Percentiles rank a stretch among this genome's conserved stretches.
phyloP scores from a whole-genome alignment of 2,888 invertebrate genomes.

The Sinodicranocentrus sp. region DNA sequence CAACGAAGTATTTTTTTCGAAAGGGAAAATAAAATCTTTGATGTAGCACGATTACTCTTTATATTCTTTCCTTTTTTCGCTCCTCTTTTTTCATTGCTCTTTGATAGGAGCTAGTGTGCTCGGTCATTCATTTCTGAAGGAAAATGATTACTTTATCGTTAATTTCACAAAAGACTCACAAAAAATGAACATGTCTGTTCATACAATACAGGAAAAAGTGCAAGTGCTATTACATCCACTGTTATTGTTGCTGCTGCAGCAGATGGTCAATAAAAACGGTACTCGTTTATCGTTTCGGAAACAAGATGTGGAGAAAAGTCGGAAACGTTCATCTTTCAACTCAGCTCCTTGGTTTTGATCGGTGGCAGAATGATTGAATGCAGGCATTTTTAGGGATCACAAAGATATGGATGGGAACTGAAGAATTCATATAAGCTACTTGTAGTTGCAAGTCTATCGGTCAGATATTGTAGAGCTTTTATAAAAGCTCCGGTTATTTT shows the following conservation, averaged over 20 bases:
- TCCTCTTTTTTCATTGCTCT: slow-evolving; percentile 35
- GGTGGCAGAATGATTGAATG: slow-evolving; percentile 31
- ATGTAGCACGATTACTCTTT: slow-evolving; percentile 45
- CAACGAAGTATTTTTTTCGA: slow-evolving; percentile 39
- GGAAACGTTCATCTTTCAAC: slow-evolving; percentile 18
- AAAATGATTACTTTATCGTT: slow-evolving; percentile 51
- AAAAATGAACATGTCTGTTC: slow-evolving; percentile 43
- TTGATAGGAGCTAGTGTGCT: slow-evolving; percentile 23
- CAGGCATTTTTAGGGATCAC: background rate
- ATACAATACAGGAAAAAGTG: slow-evolving; percentile 7
- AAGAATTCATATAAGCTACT: too few relatives aligned
- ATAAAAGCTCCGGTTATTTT: too few relatives aligned
- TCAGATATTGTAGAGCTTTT: too few relatives aligned
- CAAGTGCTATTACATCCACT: slow-evolving; percentile 19
- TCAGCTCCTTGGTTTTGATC: background rate
- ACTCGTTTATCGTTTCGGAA: background rate
- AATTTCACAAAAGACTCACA: slow-evolving; percentile 47
- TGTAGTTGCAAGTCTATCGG: too few relatives aligned
- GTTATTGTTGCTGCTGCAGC: slow-evolving; percentile 38
- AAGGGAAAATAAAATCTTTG: slow-evolving; percentile 44
- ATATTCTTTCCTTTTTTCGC: slow-evolving; percentile 14
- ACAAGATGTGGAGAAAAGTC: too few relatives aligned
- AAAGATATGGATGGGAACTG: too few relatives aligned
- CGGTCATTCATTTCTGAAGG: slow-evolving; percentile 50
- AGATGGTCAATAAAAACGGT: slow-evolving; percentile 42